These are phyloP conservation scores for Nysson spinosus DNA, from an alignment of 2,888 invertebrate species.

Conservation along the genomic window DNA sequence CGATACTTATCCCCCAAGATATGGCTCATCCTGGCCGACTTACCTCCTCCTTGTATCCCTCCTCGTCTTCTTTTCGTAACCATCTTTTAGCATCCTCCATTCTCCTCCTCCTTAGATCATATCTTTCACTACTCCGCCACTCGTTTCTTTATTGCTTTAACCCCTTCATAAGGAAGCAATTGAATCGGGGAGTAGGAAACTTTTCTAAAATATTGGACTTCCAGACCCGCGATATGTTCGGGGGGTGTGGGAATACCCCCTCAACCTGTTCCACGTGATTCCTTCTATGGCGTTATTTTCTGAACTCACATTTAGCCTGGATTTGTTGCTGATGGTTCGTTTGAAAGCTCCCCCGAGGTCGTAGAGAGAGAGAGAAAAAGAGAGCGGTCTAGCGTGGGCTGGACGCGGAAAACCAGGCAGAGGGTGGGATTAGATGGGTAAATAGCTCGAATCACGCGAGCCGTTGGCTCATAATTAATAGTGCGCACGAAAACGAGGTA, in stretches of 20 bases:
- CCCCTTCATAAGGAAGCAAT: no score
- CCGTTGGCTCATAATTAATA: slow-evolving; percentile 71
- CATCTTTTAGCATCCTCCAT: slow-evolving; percentile 51
- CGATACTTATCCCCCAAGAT: slow-evolving; percentile 54
- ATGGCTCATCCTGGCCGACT: slow-evolving; percentile 36
- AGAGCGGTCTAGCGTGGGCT: no score
- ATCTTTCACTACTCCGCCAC: slow-evolving; percentile 60
- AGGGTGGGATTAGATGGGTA: slow-evolving; percentile 48
- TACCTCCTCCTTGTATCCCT: slow-evolving; percentile 48
- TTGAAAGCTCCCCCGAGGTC: slow-evolving; percentile 13
- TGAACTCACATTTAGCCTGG: slow-evolving; percentile 9
- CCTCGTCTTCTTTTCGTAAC: slow-evolving; percentile 58
- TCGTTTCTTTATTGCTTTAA: not conserved
- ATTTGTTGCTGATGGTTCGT: slow-evolving; percentile 32
- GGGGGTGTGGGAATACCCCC: slow-evolving; percentile 22
- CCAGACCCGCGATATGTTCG: slow-evolving; percentile 41
- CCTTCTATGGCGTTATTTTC: not conserved
- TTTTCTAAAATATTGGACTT: slow-evolving; percentile 61
- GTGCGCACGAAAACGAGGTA: slow-evolving; percentile 57
- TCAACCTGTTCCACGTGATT: not conserved
- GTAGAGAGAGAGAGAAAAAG: slow-evolving; percentile 20
- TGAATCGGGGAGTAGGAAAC: slow-evolving; percentile 48
- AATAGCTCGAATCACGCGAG: slow-evolving; percentile 70
- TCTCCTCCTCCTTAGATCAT: slow-evolving; percentile 57
- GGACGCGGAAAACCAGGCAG: slow-evolving; percentile 35